Evolutionary conservation across 2,888 invertebrate species (phyloP).

Genomic region (Ophioninae sp.): DNA sequence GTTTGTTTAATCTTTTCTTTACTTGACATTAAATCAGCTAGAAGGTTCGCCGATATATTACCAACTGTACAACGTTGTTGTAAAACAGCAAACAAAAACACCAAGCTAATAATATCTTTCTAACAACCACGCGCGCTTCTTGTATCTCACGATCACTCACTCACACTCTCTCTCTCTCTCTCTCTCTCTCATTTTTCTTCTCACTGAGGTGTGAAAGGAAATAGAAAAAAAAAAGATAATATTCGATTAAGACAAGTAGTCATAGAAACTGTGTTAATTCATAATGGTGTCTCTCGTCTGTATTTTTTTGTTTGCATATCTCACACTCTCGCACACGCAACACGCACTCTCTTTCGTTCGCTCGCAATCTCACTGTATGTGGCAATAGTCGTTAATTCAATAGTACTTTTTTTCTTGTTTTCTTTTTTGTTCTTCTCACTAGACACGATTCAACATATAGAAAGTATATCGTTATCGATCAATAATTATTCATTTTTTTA

Average conservation of each 20-base stretch:
- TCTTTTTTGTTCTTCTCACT: conserved; percentile 75
- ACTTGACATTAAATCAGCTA: conserved; percentile 66
- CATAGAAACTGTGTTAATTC: conserved; percentile 72
- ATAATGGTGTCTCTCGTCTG: conserved; percentile 39
- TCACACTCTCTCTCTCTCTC: conserved; percentile 29
- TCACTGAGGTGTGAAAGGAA: conserved; percentile 58
- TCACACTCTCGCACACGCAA: conserved; percentile 13
- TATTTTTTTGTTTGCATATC: conserved; percentile 7
- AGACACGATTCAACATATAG: conserved; percentile 80
- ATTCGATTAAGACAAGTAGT: conserved; percentile 71
- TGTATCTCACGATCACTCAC: conserved; percentile 34
- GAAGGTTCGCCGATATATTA: conserved; percentile 66
- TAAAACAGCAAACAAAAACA: conserved; percentile 79
- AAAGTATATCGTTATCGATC: conserved; percentile 80
- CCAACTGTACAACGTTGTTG: conserved; percentile 72
- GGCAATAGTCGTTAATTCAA: conserved; percentile 76
- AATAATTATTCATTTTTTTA: conserved; percentile 78
- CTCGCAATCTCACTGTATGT: conserved; percentile 58
- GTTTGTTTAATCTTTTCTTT: conserved; percentile 58
- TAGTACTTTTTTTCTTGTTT: conserved; percentile 68
- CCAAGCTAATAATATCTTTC: conserved; percentile 77
- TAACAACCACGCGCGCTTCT: conserved; percentile 46
- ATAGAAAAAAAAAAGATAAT: conserved; percentile 43
- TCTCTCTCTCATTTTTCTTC: conserved; percentile 40
- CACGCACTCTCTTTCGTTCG: conserved; percentile 12